Conservation (phyloP, 2,797 vertebrate species). For the Halcyon badia region DNA sequence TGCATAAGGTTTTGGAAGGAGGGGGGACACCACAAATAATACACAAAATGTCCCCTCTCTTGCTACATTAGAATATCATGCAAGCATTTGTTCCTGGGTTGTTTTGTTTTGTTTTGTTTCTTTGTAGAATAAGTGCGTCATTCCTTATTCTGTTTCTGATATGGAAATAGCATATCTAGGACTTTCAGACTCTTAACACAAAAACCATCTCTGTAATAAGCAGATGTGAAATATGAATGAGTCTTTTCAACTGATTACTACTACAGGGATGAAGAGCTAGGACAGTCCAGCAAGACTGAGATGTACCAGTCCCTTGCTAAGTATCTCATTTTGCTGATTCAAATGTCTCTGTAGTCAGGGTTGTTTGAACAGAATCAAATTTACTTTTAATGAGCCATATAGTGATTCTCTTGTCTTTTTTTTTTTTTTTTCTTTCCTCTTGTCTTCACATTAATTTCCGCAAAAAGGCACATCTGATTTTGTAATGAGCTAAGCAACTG, state of each 20-base stretch:
- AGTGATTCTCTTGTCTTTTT: conserved; percentile 22
- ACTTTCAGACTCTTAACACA: neutral
- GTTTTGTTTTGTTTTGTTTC: rapidly evolving
- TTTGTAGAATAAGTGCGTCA: neutral
- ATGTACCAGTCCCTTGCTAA: conserved; percentile 10
- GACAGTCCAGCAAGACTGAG: conserved; percentile 24
- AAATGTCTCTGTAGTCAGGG: conserved; percentile 43
- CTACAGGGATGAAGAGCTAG: neutral
- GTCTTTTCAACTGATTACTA: neutral
- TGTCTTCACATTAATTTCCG: conserved; percentile 55
- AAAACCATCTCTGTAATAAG: neutral
- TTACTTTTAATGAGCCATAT: conserved; percentile 61
- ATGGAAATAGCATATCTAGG: neutral
- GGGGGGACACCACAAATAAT: neutral
- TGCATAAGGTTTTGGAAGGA: neutral
- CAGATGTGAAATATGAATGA: conserved; percentile 9
- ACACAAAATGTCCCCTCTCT: neutral
- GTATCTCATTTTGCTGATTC: conserved; percentile 61
- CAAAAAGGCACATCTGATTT: conserved; percentile 51
- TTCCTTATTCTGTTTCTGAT: conserved; percentile 3
- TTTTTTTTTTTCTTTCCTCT: neutral
- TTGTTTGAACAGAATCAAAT: conserved; percentile 60
- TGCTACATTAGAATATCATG: neutral
- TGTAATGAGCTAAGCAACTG: conserved; percentile 43
- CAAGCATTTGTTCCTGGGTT: rapidly evolving